These are phyloP conservation scores for Perccottus glenii DNA, from an alignment of 2,113 vertebrate species.

Conservation along the genomic window DNA sequence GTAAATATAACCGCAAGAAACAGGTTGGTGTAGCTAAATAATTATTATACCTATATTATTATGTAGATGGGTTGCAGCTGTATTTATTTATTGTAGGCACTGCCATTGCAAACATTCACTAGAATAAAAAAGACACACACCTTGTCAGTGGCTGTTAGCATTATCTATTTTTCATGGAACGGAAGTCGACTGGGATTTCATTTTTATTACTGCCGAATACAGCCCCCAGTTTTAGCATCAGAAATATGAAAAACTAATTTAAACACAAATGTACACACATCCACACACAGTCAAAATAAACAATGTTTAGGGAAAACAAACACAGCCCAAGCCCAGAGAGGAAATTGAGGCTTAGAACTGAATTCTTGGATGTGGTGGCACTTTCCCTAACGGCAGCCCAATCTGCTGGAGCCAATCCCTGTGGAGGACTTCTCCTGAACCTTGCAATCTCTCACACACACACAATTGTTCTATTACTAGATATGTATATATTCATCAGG, in stretches of 20 bases:
- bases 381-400: conserved; percentile 64
- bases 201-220: conserved; percentile 63
- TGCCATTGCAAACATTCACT: conserved; percentile 41
- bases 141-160: conserved; percentile 34
- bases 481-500: conserved; percentile 67
- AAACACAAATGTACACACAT: conserved; percentile 42
- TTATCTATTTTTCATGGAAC: conserved; percentile 66
- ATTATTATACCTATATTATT: not conserved
- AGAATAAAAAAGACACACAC: conserved; percentile 40
- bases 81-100: conserved; percentile 22
- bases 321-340: conserved; percentile 52
- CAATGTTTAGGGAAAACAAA: conserved; percentile 75
- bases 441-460: conserved; percentile 36
- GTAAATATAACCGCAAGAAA: too few relatives aligned
- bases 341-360: conserved; percentile 66
- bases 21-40: not conserved
- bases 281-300: conserved; percentile 59
- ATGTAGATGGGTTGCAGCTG: not conserved
- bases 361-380: conserved; percentile 68
- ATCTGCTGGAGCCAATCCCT: conserved; percentile 68
- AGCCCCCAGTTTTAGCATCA: conserved; percentile 44
- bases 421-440: conserved; percentile 66
- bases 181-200: conserved; percentile 58
- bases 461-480: conserved; percentile 36
- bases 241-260: conserved; percentile 61